These are phyloP conservation scores for Prolemur simus DNA, from an alignment of 2,113 vertebrate genomes.

Conservation along the genomic window DNA sequence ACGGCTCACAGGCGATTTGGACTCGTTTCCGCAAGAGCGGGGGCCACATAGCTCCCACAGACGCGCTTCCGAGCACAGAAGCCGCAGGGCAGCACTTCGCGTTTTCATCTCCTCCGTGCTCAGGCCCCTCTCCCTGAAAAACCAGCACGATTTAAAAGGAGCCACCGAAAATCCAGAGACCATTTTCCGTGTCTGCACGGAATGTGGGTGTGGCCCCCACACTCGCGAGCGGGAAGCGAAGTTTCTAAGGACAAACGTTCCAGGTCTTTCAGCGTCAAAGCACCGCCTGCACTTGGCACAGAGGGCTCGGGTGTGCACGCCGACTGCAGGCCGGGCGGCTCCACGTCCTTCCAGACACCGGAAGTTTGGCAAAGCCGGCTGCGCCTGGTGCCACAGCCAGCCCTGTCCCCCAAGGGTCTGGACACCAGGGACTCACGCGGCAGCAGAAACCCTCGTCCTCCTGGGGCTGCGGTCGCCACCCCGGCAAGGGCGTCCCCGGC, in stretches of 20 bases:
- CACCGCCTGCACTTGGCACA: fast-evolving
- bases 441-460: background rate
- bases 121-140: background rate
- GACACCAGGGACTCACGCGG: background rate
- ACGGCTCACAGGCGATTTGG: constrained; percentile 67
- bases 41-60: constrained; percentile 73
- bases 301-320: background rate
- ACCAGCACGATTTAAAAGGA: background rate
- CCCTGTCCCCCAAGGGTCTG: background rate
- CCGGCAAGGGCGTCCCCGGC: no score
- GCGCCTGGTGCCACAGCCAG: background rate
- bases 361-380: fast-evolving
- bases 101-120: constrained; percentile 28
- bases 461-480: no score
- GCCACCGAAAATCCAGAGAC: background rate
- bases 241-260: background rate
- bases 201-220: background rate
- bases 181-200: background rate
- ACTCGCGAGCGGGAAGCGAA: fast-evolving
- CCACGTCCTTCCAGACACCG: fast-evolving
- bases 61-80: constrained; percentile 53
- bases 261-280: background rate
- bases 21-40: constrained; percentile 63
- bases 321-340: background rate
- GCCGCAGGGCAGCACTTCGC: background rate